A percentile compares a stretch with the other conserved stretches of the same genome.
Conservation (phyloP, 2,797 vertebrate species). For the Dendrocincla tyrannina region DNA sequence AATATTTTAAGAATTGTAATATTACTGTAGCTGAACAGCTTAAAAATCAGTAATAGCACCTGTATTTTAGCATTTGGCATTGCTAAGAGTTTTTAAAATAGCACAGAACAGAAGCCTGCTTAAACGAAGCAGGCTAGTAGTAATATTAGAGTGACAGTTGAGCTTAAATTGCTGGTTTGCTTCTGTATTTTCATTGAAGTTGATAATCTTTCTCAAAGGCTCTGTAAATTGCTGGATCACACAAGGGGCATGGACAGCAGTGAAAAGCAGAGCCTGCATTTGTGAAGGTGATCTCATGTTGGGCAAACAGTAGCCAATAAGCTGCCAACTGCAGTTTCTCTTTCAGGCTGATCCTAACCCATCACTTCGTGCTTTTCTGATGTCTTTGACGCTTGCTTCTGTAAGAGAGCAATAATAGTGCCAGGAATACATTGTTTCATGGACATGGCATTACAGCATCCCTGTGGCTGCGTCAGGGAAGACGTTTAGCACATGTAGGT, state of each 20-base stretch:
- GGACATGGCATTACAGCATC: neutral
- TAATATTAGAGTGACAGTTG: neutral
- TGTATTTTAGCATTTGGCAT: neutral
- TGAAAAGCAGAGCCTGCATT: neutral
- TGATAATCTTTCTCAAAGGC: neutral
- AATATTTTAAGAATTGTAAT: neutral
- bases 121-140: neutral
- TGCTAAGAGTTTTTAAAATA: neutral
- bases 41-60: neutral
- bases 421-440: neutral
- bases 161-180: neutral
- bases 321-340: neutral
- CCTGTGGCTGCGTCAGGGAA: accelerated
- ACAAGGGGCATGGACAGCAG: neutral
- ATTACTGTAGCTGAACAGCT: neutral
- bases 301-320: neutral
- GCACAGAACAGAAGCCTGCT: neutral
- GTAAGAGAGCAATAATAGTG: accelerated
- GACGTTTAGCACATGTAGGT: accelerated
- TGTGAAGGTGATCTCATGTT: neutral
- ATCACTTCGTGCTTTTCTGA: neutral
- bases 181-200: neutral
- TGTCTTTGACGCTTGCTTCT: neutral
- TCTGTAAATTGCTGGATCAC: neutral
- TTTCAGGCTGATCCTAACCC: neutral